A percentile compares a stretch with the other conserved stretches of the same genome.
Conservation (phyloP, 2,888 invertebrate genomes). For the Lapara coniferarum region DNA sequence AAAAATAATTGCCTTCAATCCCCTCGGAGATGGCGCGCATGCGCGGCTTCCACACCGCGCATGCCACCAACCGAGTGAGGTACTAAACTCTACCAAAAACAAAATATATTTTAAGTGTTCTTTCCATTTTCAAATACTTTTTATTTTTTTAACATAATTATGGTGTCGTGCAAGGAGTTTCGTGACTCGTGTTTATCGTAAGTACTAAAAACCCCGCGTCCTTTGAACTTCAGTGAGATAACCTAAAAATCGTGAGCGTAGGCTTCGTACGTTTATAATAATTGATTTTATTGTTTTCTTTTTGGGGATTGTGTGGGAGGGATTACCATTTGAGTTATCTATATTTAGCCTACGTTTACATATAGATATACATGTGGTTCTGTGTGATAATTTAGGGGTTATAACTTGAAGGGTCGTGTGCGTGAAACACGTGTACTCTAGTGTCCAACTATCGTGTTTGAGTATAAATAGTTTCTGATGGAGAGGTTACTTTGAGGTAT, state of each 20-base stretch:
- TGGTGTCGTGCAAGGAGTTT: constrained; percentile 15
- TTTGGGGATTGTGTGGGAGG: constrained; percentile 16
- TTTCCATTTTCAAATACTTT: constrained; percentile 24
- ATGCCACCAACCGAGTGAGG: constrained; percentile 54
- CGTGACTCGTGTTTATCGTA: constrained; percentile 24
- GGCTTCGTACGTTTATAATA: constrained; percentile 29
- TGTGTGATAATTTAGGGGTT: not conserved
- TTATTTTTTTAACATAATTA: constrained; percentile 7
- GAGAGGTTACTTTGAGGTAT: not conserved
- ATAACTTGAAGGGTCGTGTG: constrained; percentile 12
- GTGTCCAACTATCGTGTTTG: not conserved
- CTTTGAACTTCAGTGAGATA: constrained; percentile 32
- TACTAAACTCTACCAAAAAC: constrained; percentile 59
- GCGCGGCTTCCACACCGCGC: constrained; percentile 54
- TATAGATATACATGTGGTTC: not conserved
- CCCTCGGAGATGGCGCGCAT: constrained; percentile 31
- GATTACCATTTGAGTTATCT: not conserved
- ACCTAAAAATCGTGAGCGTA: constrained; percentile 37
- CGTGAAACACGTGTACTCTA: constrained; percentile 8
- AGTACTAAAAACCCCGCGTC: constrained; percentile 30
- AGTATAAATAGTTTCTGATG: not conserved
- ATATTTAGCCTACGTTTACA: not conserved
- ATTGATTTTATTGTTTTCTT: constrained; percentile 37
- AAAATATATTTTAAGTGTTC: constrained; percentile 50
- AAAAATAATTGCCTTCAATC: constrained; percentile 64